Base-by-base conservation (phyloP, 1,140 invertebrate genomes). In the Lordiphosa stackelbergi region DNA sequence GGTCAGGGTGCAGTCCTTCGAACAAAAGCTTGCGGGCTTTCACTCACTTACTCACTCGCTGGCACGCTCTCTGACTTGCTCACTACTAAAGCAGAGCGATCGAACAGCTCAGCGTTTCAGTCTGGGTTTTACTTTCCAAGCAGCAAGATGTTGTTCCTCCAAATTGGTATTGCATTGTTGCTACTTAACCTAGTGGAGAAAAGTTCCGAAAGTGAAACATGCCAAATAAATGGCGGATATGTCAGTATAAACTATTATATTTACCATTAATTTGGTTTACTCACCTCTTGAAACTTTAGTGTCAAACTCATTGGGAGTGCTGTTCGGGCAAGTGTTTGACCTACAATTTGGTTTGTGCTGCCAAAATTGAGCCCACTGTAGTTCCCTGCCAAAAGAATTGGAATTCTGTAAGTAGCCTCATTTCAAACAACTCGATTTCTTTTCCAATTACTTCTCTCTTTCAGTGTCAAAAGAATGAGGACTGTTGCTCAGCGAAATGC, bases 281-380 rank as follows among this genome's bases (percentile, higher is more conserved):
- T 3, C 3, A 31, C 10, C 43, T 10, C 2, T n/a, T 42, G 19
- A 55, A 31, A 2, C 6, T 37, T 16, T 11, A 87, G 85, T 87
- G 85, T 19, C 70, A 86, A 53, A 59, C 43, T 12, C 75, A 87
- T 43, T 40, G 5, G 13, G 83, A 87, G 7, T 87, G 85, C 46
- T 87, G 85, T 22, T 85, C 85, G 0, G 41, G 66, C 12, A 87
- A 65, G n/a, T 87, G 85, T 43, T 49, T 85, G 55, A 87, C 72
- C 5, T 87, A 85, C 28, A 2, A 66, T 64, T 64, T 64, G 51
- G 12, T 54, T 12, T 66, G 85, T 46, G 53, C 73, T 13, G 24
- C 24, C 28, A 31, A 31, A 4, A 24, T 46, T 31, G 24, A 46
- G 4, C 43, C 43, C 11, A 2, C 24, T 8, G 7, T 2, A 46